These are phyloP conservation scores for Anabacerthia variegaticeps DNA, from an alignment of 2,797 vertebrate species.

Conservation along the genomic window DNA sequence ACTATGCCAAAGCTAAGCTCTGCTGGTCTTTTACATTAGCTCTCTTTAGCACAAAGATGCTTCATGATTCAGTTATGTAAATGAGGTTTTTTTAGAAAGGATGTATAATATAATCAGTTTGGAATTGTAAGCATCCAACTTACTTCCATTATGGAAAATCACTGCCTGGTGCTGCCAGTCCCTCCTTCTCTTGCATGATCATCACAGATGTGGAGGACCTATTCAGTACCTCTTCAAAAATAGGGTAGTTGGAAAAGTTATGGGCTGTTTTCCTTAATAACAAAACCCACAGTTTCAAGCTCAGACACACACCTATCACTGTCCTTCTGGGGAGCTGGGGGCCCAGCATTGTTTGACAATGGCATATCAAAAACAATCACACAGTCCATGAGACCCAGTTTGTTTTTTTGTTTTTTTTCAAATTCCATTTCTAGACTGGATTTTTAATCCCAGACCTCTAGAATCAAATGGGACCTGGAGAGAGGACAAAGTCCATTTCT, in stretches of 20 bases:
- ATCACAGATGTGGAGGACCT: neutral
- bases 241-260: neutral
- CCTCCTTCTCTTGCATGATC: neutral
- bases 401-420: neutral
- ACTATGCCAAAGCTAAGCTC: conserved; percentile 4
- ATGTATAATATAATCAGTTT: conserved; percentile 38
- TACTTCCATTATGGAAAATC: conserved; percentile 54
- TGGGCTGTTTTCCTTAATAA: neutral
- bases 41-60: conserved; percentile 54
- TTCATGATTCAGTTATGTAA: conserved; percentile 43
- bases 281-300: neutral
- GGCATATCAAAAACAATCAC: neutral
- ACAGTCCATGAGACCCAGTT: neutral
- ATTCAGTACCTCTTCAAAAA: neutral
- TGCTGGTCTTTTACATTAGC: conserved; percentile 38
- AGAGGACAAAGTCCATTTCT: neutral
- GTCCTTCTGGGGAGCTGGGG: fast-evolving
- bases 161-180: conserved; percentile 26
- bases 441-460: neutral
- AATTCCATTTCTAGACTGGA: neutral
- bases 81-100: conserved; percentile 2
- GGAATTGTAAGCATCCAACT: conserved; percentile 34
- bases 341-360: fast-evolving
- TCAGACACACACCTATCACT: neutral
- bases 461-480: neutral